Conservation (phyloP, 2,113 vertebrate species). For the Lanius collurio region DNA sequence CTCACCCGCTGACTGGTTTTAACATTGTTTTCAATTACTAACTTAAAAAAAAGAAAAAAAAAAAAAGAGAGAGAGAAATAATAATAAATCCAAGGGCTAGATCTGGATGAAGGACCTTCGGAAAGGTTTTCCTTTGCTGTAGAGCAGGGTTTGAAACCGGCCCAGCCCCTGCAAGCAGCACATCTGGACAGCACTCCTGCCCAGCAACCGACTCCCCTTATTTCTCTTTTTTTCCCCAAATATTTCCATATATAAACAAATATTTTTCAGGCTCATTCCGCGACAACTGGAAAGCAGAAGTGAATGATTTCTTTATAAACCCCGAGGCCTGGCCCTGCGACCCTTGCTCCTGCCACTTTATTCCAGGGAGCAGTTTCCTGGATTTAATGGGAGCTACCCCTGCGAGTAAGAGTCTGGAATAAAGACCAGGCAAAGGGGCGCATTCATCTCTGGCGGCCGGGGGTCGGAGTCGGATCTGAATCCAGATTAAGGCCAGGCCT, state of each 20-base stretch:
- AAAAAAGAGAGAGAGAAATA: not conserved
- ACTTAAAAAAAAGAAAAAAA: not conserved
- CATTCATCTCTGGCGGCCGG: slow-evolving; percentile 11
- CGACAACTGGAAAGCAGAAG: slow-evolving; percentile 30
- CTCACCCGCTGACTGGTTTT: not conserved
- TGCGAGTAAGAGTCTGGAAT: slow-evolving; percentile 20
- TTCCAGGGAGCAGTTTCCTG: slow-evolving; percentile 61
- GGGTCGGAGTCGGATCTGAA: not conserved
- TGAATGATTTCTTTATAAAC: slow-evolving; percentile 60
- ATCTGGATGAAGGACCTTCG: not conserved
- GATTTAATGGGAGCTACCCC: slow-evolving; percentile 56
- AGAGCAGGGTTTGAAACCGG: not conserved
- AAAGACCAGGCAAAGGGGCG: slow-evolving; percentile 27
- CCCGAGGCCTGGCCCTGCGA: slow-evolving; percentile 47
- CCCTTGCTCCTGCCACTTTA: slow-evolving; percentile 56
- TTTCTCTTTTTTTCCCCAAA: not conserved
- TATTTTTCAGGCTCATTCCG: slow-evolving; percentile 11
- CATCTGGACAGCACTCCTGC: slow-evolving; percentile 51
- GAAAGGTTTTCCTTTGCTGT: not conserved
- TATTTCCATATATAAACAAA: slow-evolving; percentile 50
- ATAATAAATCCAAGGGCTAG: not conserved
- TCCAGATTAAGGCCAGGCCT: not conserved
- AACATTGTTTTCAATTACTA: slow-evolving; percentile 29
- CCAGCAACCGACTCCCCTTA: not conserved
- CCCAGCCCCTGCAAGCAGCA: not conserved